Percentiles rank a stretch among this genome's conserved stretches.
Conservation (phyloP, 1,140 invertebrate species). For the Ips nitidus region DNA sequence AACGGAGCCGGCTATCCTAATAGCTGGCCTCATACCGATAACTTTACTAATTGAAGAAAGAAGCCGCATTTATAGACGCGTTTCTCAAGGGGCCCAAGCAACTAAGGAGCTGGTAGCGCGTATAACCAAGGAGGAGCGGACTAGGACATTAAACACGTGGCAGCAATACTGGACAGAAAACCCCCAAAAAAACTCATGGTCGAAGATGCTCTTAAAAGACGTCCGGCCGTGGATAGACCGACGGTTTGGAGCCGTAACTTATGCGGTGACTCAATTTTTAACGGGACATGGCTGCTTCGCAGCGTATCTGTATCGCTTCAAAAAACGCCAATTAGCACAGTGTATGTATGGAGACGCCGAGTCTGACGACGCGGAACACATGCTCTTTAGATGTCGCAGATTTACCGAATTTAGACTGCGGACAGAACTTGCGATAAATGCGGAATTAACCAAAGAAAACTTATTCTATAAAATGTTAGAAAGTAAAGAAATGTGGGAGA, state of each 20-base stretch:
- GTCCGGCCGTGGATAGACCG: background rate
- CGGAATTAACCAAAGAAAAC: background rate
- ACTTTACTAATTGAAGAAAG: background rate
- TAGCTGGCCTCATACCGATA: background rate
- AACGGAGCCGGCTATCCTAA: background rate
- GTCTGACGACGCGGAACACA: background rate
- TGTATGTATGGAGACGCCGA: slow-evolving; percentile 1
- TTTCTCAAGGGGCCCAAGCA: background rate
- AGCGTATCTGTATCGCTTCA: slow-evolving; percentile 1
- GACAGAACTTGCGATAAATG: background rate
- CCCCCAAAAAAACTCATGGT: background rate
- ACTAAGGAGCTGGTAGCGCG: background rate
- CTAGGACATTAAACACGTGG: background rate
- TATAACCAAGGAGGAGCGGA: background rate
- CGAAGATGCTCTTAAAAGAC: background rate
- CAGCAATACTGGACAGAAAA: background rate
- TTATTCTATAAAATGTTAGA: background rate
- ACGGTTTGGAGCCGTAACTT: background rate
- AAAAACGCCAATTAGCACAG: background rate
- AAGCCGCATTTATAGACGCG: background rate
- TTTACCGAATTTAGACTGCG: background rate
- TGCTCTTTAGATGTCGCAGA: background rate
- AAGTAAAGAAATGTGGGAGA: background rate
- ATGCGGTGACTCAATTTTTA: background rate
- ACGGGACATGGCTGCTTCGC: background rate